Conservation (phyloP, 2,113 vertebrate species). For the Potamarius usumacintae region DNA sequence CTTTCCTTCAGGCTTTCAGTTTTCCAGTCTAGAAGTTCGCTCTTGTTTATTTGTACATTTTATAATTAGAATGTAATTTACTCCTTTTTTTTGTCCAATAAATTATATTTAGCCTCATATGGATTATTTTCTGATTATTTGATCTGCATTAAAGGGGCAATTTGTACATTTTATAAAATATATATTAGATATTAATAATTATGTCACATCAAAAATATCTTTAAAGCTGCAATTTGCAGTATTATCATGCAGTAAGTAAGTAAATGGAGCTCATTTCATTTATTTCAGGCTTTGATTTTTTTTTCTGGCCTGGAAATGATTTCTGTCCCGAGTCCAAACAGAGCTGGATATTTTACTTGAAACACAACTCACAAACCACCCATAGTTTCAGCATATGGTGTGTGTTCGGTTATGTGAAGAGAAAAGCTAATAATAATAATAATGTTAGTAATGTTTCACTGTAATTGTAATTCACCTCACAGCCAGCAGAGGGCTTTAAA, state of each 20-base stretch:
- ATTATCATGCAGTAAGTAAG: background rate
- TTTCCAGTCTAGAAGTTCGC: background rate
- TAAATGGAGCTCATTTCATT: background rate
- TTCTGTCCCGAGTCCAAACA: background rate
- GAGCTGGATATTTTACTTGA: background rate
- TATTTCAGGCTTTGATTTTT: background rate
- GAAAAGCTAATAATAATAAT: background rate
- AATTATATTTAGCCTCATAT: background rate
- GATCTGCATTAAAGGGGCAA: background rate
- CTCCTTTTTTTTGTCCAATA: background rate
- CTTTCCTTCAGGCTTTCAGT: background rate
- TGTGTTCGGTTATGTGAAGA: background rate
- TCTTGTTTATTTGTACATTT: background rate
- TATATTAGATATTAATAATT: background rate
- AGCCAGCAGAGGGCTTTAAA: background rate
- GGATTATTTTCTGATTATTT: background rate
- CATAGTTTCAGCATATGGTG: background rate
- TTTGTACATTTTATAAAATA: background rate
- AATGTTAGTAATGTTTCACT: background rate
- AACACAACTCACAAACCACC: background rate
- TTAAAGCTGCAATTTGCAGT: background rate
- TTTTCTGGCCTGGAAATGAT: background rate
- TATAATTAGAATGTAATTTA: background rate
- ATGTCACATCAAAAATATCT: background rate
- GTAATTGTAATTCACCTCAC: background rate